Percentiles rank a stretch among this genome's conserved stretches.
Conservation (phyloP, 2,797 vertebrate genomes). For the Acanthurus leucopareius region DNA sequence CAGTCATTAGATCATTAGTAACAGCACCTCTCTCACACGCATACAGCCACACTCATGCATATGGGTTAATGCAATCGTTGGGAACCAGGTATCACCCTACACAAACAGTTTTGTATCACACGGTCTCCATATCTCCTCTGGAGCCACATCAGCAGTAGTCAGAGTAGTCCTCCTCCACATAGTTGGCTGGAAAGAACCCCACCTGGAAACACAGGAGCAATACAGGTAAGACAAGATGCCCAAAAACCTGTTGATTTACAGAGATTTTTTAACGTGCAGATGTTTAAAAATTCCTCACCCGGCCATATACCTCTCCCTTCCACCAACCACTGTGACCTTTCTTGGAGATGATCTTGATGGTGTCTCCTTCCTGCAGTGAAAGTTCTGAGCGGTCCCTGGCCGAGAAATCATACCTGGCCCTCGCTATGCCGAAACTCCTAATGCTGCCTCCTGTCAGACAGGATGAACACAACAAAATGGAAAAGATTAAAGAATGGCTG, state of each 20-base stretch:
- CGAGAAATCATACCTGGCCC: slow-evolving; percentile 93
- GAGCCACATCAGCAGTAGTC: slow-evolving; percentile 90
- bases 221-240: slow-evolving; percentile 1
- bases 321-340: slow-evolving; percentile 94
- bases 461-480: slow-evolving; percentile 23
- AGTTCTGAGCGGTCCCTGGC: slow-evolving; percentile 93
- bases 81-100: slow-evolving; percentile 23
- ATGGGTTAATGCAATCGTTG: slow-evolving; percentile 48
- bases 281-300: slow-evolving; percentile 80
- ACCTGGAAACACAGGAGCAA: slow-evolving; percentile 80
- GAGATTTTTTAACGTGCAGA: background rate
- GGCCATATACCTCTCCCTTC: slow-evolving; percentile 95
- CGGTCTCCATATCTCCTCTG: slow-evolving; percentile 15
- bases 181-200: slow-evolving; percentile 94
- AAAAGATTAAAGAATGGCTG: slow-evolving; percentile 5
- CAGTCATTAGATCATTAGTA: slow-evolving; percentile 41
- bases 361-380: slow-evolving; percentile 91
- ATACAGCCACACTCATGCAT: slow-evolving; percentile 50
- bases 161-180: slow-evolving; percentile 95
- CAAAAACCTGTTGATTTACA: background rate
- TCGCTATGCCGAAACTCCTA: slow-evolving; percentile 87
- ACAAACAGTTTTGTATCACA: background rate
- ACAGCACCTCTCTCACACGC: slow-evolving; percentile 24
- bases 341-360: slow-evolving; percentile 93
- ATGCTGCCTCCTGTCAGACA: slow-evolving; percentile 79